These are phyloP conservation scores for Drosophila dunni DNA, from an alignment of 1,140 invertebrate species.

Conservation along the genomic window DNA sequence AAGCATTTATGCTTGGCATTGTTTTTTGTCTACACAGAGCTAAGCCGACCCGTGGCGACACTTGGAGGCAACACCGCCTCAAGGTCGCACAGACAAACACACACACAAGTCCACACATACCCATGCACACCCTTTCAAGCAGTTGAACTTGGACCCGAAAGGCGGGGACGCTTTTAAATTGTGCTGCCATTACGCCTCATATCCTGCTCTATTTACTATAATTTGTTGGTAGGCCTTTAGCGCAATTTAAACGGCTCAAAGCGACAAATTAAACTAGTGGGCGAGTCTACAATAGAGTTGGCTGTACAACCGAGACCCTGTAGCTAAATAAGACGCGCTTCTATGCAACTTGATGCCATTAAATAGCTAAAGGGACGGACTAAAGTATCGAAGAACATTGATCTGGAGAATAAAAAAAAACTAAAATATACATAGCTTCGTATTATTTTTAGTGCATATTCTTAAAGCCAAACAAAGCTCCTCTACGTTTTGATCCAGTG, in stretches of 20 bases:
- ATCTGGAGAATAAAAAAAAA: too few species aligned
- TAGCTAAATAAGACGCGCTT: too few species aligned
- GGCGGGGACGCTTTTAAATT: conserved; percentile 50
- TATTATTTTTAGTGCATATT: too few species aligned
- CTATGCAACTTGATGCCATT: too few species aligned
- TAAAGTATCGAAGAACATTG: too few species aligned
- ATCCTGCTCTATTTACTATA: conserved; percentile 9
- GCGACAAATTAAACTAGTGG: conserved; percentile 65
- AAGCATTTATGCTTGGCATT: conserved; percentile 72
- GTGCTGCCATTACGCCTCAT: conserved; percentile 42
- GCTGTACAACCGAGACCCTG: too few species aligned
- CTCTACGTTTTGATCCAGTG: too few species aligned
- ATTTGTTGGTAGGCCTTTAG: conserved; percentile 8
- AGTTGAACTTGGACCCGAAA: conserved; percentile 68
- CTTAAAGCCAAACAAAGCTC: too few species aligned
- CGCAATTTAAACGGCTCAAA: conserved; percentile 13
- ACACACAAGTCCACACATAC: too few species aligned
- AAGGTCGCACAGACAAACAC: conserved; percentile 39
- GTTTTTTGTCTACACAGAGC: conserved; percentile 41
- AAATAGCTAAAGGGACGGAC: too few species aligned
- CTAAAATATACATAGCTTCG: too few species aligned
- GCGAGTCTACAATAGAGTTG: too few species aligned
- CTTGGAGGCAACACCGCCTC: conserved; percentile 51
- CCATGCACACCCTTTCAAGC: conserved; percentile 5
- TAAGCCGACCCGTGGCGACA: conserved; percentile 27